phyloP scores from a whole-genome alignment of 2,888 invertebrate genomes.

The Epistrophe grossulariae region DNA sequence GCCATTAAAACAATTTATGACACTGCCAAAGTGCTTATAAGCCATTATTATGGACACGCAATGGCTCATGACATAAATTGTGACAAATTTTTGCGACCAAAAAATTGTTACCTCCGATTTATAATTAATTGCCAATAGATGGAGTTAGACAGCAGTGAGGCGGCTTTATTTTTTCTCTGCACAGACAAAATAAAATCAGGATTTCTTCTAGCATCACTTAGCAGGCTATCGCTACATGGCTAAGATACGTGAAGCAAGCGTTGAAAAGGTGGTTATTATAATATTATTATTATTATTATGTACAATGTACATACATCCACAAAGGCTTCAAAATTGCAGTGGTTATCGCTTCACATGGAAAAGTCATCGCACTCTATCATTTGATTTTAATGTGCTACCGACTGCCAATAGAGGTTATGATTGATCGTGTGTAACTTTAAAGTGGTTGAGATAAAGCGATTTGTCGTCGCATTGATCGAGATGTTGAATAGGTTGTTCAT shows the following conservation, averaged over 20 bases:
- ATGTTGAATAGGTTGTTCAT: constrained; percentile 53
- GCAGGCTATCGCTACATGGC: not conserved
- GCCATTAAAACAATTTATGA: constrained; percentile 66
- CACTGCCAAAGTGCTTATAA: constrained; percentile 62
- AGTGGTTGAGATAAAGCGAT: constrained; percentile 73
- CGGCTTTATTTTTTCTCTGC: not conserved
- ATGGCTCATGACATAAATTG: constrained; percentile 71
- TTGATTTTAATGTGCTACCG: constrained; percentile 68
- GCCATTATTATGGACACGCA: constrained; percentile 73
- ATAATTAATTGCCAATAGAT: constrained; percentile 70
- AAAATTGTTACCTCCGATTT: constrained; percentile 49
- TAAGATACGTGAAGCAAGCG: not conserved
- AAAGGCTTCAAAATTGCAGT: constrained; percentile 13
- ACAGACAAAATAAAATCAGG: constrained; percentile 20
- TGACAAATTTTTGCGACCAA: constrained; percentile 67
- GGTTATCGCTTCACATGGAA: constrained; percentile 52
- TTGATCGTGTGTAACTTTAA: constrained; percentile 66
- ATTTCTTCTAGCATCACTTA: constrained; percentile 27
- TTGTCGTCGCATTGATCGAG: constrained; percentile 70
- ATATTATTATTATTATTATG: not conserved
- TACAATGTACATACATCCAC: not conserved
- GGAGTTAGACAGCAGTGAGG: constrained; percentile 6
- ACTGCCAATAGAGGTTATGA: constrained; percentile 63
- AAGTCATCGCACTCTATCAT: constrained; percentile 73
- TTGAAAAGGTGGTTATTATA: constrained; percentile 33